Evolutionary conservation across 2,888 invertebrate species (phyloP).

Genomic region (Teleiodes luculella): DNA sequence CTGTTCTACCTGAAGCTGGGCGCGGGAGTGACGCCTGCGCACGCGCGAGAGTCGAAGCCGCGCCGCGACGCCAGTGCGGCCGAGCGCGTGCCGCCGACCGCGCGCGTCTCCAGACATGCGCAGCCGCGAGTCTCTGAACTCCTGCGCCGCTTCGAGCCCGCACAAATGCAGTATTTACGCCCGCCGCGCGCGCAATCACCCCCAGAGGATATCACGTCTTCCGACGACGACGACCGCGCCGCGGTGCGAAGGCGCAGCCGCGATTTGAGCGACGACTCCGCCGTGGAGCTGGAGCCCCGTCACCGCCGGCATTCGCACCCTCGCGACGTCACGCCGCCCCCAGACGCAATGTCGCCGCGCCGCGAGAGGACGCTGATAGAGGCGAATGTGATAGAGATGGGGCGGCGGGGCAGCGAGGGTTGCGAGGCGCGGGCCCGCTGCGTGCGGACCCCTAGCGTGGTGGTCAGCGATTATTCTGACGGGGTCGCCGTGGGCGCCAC

Average conservation of each 20-base stretch:
- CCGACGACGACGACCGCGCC: conserved; percentile 71
- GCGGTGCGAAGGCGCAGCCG: conserved; percentile 68
- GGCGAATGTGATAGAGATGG: conserved; percentile 77
- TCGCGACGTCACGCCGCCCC: conserved; percentile 60
- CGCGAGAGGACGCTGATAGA: conserved; percentile 68
- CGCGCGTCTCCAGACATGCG: conserved; percentile 47
- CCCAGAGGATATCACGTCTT: conserved; percentile 65
- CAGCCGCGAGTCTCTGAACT: conserved; percentile 70
- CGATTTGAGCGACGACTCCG: conserved; percentile 75
- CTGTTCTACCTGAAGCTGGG: conserved; percentile 71
- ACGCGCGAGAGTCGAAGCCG: conserved; percentile 52
- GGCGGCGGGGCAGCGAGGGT: conserved; percentile 72
- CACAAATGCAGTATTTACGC: conserved; percentile 71
- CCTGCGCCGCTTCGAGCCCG: conserved; percentile 64
- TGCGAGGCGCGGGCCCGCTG: conserved; percentile 74
- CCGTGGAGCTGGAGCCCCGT: conserved; percentile 75
- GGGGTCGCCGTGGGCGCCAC: conserved; percentile 73
- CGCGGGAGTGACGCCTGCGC: conserved; percentile 48
- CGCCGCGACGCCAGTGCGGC: conserved; percentile 22
- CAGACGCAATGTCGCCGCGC: conserved; percentile 62
- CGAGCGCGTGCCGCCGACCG: conserved; percentile 36
- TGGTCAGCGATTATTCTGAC: conserved; percentile 92
- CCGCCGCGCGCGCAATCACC: conserved; percentile 65
- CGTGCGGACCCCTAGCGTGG: conserved; percentile 90
- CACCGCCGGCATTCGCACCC: conserved; percentile 63